These are phyloP conservation scores for Streblospio benedicti DNA, from an alignment of 1,140 invertebrate genomes.

Conservation along the genomic window DNA sequence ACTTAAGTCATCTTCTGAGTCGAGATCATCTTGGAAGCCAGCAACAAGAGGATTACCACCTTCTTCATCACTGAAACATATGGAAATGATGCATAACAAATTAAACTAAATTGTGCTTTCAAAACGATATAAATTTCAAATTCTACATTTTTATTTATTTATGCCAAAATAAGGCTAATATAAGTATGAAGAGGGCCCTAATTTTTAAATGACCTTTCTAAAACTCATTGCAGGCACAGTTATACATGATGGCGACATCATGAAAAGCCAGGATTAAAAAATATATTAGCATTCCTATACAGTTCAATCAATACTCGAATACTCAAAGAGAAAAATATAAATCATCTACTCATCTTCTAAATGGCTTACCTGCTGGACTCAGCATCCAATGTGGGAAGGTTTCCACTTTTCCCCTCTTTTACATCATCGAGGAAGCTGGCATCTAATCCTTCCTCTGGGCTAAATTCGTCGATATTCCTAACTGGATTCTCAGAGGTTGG, in stretches of 20 bases:
- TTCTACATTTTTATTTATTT: slow-evolving; percentile 25
- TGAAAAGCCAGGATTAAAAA: too few relatives aligned
- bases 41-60: slow-evolving; percentile 73
- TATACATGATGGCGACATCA: too few relatives aligned
- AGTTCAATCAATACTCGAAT: too few relatives aligned
- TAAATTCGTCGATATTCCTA: slow-evolving; percentile 72
- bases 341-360: too few relatives aligned
- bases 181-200: too few relatives aligned
- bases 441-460: slow-evolving; percentile 70
- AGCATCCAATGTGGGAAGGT: too few relatives aligned
- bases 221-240: too few relatives aligned
- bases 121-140: slow-evolving; percentile 55
- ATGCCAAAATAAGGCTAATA: too few relatives aligned
- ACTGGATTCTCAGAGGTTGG: slow-evolving; percentile 20
- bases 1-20: slow-evolving; percentile 51
- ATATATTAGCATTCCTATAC: too few relatives aligned
- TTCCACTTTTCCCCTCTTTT: slow-evolving; percentile 3
- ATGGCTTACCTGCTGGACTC: too few relatives aligned
- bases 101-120: slow-evolving; percentile 9
- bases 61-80: not conserved
- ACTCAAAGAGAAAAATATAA: too few relatives aligned
- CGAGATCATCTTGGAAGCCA: slow-evolving; percentile 64
- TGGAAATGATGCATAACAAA: not conserved
- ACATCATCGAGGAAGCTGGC: slow-evolving; percentile 76
- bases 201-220: too few relatives aligned